Conservation (phyloP, 1,140 invertebrate genomes). For the Aleiodes sp. region DNA sequence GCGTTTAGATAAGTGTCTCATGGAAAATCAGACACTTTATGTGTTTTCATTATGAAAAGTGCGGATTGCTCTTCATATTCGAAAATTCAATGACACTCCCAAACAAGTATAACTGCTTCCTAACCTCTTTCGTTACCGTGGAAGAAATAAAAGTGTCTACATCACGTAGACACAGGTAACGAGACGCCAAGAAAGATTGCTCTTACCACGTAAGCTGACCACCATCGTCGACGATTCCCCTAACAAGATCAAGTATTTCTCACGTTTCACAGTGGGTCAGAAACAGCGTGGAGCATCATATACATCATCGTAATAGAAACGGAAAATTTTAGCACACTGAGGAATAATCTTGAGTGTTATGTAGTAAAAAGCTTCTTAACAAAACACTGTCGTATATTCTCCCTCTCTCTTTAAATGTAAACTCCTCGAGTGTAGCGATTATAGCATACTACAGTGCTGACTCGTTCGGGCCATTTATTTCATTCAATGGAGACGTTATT, state of each 20-base stretch:
- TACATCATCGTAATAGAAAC: background rate
- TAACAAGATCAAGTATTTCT: constrained; percentile 20
- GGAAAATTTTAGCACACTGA: too few species aligned
- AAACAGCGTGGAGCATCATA: background rate
- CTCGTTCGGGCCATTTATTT: constrained; percentile 23
- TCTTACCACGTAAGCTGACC: constrained; percentile 10
- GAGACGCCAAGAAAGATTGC: constrained; percentile 19
- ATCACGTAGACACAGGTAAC: constrained; percentile 11
- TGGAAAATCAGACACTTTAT: too few species aligned
- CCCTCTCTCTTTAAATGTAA: background rate
- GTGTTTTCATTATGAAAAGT: background rate
- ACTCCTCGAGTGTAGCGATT: background rate
- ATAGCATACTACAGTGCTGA: background rate
- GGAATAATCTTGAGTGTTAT: too few species aligned
- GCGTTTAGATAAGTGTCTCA: too few species aligned
- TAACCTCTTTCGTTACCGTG: background rate
- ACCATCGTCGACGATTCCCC: constrained; percentile 4
- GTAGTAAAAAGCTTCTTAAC: too few species aligned
- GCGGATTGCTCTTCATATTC: background rate
- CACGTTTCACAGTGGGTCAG: constrained; percentile 22
- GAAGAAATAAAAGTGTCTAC: background rate
- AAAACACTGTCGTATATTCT: constrained; percentile 1
- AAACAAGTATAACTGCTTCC: constrained; percentile 4
- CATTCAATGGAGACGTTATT: constrained; percentile 36
- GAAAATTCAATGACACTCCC: background rate